Conservation (phyloP, 2,888 invertebrate species). For the Penaeus monodon region DNA sequence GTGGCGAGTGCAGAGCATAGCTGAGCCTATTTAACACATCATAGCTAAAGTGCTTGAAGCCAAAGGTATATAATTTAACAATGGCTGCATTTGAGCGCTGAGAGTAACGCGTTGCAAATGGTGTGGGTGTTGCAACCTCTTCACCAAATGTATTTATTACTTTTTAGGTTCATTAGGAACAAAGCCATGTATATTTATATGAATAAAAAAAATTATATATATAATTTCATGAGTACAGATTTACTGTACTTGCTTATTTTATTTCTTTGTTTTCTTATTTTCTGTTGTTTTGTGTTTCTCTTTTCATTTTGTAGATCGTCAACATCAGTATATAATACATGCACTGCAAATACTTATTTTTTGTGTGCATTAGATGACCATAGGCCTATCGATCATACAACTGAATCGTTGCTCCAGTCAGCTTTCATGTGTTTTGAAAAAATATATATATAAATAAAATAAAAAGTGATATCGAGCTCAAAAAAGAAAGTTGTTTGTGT, state of each 20-base stretch:
- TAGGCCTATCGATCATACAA: background rate
- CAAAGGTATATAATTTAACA: background rate
- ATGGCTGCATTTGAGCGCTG: background rate
- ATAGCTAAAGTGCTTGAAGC: conserved; percentile 1
- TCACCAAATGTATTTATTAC: too few species aligned
- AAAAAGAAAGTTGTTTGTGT: too few species aligned
- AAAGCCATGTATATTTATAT: too few species aligned
- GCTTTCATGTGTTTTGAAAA: conserved; percentile 6
- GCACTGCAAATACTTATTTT: conserved; percentile 8
- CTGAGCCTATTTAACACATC: background rate
- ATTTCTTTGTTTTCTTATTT: background rate
- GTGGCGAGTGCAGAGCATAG: conserved; percentile 3
- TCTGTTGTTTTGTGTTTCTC: too few species aligned
- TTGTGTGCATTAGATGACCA: background rate
- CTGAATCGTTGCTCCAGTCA: conserved; percentile 15
- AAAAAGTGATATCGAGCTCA: too few species aligned
- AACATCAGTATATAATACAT: background rate
- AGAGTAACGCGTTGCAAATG: background rate
- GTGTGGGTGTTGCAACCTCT: background rate
- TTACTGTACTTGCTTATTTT: conserved; percentile 1
- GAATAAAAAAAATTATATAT: too few species aligned
- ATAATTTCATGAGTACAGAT: background rate
- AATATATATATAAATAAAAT: too few species aligned
- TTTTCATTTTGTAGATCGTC: conserved; percentile 6
- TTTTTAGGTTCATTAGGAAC: too few species aligned